Conservation (phyloP, 2,113 vertebrate species). For the Ciconia maguari region DNA sequence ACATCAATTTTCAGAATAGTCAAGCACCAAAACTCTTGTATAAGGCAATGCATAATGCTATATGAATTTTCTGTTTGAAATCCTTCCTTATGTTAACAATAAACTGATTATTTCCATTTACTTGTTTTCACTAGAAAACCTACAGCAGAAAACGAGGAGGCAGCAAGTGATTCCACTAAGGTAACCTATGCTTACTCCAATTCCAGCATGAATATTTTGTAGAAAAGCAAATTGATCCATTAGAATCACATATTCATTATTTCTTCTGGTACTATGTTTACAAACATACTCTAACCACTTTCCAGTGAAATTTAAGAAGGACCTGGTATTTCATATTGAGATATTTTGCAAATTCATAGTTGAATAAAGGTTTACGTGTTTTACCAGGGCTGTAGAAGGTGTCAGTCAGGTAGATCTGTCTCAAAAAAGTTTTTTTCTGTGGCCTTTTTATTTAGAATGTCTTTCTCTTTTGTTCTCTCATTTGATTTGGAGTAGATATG, state of each 20-base stretch:
- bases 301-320: neutral
- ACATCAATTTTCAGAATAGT: neutral
- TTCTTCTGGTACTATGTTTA: neutral
- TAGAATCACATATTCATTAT: neutral
- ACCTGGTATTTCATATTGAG: neutral
- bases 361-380: neutral
- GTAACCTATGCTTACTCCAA: slow-evolving; percentile 43
- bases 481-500: neutral
- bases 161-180: slow-evolving; percentile 45
- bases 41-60: neutral
- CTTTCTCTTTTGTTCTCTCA: neutral
- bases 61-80: neutral
- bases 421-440: neutral
- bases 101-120: neutral
- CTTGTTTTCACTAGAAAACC: slow-evolving; percentile 51
- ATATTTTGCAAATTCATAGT: neutral
- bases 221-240: neutral
- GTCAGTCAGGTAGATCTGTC: neutral
- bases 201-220: neutral
- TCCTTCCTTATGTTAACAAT: neutral
- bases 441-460: neutral
- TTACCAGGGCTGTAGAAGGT: neutral
- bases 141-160: slow-evolving; percentile 44
- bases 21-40: neutral
- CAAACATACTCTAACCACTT: neutral